Percentiles rank a stretch among this genome's conserved stretches.
These are phyloP conservation scores for Babylonia areolata DNA, from an alignment of 1,140 invertebrate species.

Conservation along the genomic window DNA sequence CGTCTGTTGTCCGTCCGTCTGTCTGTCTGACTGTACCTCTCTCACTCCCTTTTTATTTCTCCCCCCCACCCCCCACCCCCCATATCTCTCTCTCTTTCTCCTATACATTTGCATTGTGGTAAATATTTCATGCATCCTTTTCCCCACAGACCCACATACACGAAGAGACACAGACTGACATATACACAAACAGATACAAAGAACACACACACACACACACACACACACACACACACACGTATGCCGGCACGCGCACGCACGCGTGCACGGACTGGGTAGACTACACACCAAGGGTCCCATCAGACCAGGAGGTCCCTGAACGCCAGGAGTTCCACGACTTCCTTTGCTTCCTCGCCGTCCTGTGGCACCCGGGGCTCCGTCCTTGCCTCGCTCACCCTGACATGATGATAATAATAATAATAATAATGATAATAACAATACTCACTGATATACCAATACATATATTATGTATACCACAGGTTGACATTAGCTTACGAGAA, in stretches of 20 bases:
- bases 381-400: not conserved
- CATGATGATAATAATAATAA: too few species aligned
- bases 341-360: not conserved
- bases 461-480: too few species aligned
- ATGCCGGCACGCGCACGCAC: conserved; percentile 1
- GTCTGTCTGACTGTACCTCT: too few species aligned
- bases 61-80: not conserved
- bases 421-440: too few species aligned
- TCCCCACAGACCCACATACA: too few species aligned
- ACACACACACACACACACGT: not conserved
- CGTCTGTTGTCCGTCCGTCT: too few species aligned
- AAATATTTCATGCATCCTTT: too few species aligned
- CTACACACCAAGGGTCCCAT: not conserved
- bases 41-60: too few species aligned
- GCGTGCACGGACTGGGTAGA: not conserved
- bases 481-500: too few species aligned
- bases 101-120: not conserved
- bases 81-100: not conserved
- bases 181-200: not conserved
- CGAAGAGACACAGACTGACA: not conserved
- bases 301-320: not conserved
- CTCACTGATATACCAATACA: too few species aligned
- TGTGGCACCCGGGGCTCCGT: not conserved
- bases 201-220: not conserved
- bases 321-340: not conserved